Percentiles rank a stretch among this genome's conserved stretches.
These are phyloP conservation scores for Parauchenoglanis punctatus DNA, from an alignment of 2,797 vertebrate genomes.

Conservation along the genomic window DNA sequence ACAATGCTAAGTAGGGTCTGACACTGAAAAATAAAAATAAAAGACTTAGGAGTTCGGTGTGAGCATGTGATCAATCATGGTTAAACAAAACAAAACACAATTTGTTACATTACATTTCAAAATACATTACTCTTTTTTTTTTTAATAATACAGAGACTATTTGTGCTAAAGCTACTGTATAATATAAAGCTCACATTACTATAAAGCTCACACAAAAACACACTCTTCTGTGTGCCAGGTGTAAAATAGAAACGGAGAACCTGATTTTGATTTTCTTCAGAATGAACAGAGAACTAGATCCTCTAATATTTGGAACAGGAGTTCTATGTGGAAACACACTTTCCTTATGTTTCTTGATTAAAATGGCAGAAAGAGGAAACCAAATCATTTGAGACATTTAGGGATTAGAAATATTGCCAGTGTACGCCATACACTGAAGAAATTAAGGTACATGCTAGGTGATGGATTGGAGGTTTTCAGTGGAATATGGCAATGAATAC, in stretches of 20 bases:
- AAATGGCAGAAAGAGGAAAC: not conserved
- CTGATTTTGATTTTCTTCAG: not conserved
- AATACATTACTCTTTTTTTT: not conserved
- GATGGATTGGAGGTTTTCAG: slow-evolving; percentile 12
- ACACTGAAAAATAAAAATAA: not conserved
- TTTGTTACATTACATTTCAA: not conserved
- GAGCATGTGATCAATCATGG: not conserved
- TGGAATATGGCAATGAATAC: slow-evolving; percentile 26
- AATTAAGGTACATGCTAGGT: slow-evolving; percentile 22
- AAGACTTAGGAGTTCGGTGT: not conserved
- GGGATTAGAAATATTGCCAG: not conserved
- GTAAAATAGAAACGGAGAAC: not conserved
- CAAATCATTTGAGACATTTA: slow-evolving; percentile 17
- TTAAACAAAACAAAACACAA: not conserved
- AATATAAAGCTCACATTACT: not conserved
- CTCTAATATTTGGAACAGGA: not conserved
- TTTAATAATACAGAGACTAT: not conserved
- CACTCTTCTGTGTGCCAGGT: not conserved
- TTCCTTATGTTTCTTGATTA: not conserved
- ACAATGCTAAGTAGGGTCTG: not conserved
- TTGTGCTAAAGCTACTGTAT: not conserved
- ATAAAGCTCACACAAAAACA: not conserved
- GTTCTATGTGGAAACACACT: not conserved
- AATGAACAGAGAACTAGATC: not conserved
- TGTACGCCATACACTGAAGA: not conserved